These are phyloP conservation scores for Physella acuta DNA, from an alignment of 1,140 invertebrate species.

Conservation along the genomic window DNA sequence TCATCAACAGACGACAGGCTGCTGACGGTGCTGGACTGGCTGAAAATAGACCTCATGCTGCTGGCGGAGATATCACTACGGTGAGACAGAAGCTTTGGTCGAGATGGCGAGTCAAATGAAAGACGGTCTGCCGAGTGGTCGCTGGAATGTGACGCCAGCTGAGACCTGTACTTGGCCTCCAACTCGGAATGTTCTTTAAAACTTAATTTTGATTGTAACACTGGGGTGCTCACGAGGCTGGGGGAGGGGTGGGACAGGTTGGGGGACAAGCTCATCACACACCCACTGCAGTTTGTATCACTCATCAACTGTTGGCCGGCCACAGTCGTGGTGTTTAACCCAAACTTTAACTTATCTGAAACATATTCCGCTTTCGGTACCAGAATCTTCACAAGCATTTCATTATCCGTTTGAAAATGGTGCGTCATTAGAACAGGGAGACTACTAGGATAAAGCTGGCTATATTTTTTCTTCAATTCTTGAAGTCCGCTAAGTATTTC, in stretches of 20 bases:
- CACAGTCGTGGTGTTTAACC: neutral
- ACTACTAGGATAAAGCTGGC: neutral
- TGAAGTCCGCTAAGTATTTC: slow-evolving; percentile 8
- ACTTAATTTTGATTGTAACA: neutral
- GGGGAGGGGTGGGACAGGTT: neutral
- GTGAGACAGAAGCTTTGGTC: slow-evolving; percentile 10
- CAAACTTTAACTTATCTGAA: neutral
- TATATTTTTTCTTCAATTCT: slow-evolving; percentile 11
- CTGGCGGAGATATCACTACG: slow-evolving; percentile 10
- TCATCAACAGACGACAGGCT: slow-evolving; percentile 7
- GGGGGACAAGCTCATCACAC: neutral
- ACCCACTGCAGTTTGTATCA: neutral
- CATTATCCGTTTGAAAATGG: slow-evolving; percentile 4
- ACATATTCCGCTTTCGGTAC: slow-evolving; percentile 15
- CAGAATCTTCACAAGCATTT: slow-evolving; percentile 22
- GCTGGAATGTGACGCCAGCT: neutral
- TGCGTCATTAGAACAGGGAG: slow-evolving; percentile 23
- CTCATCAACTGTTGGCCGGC: neutral
- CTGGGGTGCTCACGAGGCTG: neutral
- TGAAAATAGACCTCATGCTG: slow-evolving; percentile 11
- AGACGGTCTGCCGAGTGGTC: neutral
- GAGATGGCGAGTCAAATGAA: neutral
- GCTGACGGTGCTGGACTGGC: slow-evolving; percentile 7
- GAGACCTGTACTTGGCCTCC: neutral
- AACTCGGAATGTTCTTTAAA: neutral